Evolutionary conservation across 2,797 vertebrate species (phyloP), one percentile per base, ranked within the genome.

Genomic region (Meda fulgida): DNA sequence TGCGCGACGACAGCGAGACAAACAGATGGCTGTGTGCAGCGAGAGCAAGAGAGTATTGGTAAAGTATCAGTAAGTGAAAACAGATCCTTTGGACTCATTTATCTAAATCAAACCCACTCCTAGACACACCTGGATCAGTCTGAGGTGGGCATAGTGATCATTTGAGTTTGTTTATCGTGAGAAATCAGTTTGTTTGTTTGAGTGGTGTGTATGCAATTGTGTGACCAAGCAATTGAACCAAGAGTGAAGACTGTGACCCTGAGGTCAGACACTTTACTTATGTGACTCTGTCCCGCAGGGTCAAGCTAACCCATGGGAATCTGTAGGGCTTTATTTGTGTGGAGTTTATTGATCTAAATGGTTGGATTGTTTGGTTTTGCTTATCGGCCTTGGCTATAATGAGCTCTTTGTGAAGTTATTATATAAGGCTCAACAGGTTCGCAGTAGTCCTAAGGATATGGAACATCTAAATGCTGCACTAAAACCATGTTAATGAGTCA

Each of bases 301-400:
- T 81, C 75, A 71, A 18, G 23, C 23, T 60, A 19, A 79, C 38
- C 67, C 29, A 23, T 48, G 36, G 40, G 58, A 71, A 67, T 43
- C 36, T 3, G 13, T 10, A 16, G 36, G 55, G 58, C 55, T 86
- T 83, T 36, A 73, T 46, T 40, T 60, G 53, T 75, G 29, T 48
- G 58, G 81, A 65, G 7, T 18, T 69, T 91, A 93, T 93, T 93
- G 92, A 93, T 94, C 89, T 84, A 80, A 90, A 85, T 91, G 71
- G 87, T 86, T 87, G 85, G 89, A 91, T 93, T 90, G 73, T 91
- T 91, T 91, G 83, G 23, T 88, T 89, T 91, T 91, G 89, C 91
- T 93, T 89, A 92, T 90, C 87, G 90, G 92, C 91, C 92, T 93
- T 89, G 76, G 65, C 69, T 92, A 91, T 93, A 94, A 93, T 94